A percentile compares a stretch with the other conserved stretches of the same genome.
Conservation (phyloP, 2,797 vertebrate genomes). For the Xiphophorus birchmanni region DNA sequence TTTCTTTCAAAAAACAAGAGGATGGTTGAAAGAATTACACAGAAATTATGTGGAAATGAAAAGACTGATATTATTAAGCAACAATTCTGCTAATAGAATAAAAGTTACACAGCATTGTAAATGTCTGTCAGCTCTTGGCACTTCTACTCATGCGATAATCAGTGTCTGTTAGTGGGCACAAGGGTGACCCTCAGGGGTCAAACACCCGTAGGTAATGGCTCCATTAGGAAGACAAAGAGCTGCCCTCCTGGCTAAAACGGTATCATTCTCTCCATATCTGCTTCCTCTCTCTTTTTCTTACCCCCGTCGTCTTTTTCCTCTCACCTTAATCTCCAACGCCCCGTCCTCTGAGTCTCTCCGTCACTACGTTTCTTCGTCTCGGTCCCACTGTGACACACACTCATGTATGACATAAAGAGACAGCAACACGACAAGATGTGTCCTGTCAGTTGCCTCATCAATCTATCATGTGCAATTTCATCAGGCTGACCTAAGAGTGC, state of each 20-base stretch:
- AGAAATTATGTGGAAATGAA: background rate
- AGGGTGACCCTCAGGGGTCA: conserved; percentile 56
- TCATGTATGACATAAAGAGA: conserved; percentile 38
- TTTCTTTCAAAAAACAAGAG: background rate
- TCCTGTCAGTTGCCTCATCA: conserved; percentile 43
- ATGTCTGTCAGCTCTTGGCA: conserved; percentile 55
- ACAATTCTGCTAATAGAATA: conserved; percentile 39
- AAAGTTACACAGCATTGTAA: conserved; percentile 33
- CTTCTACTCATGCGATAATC: conserved; percentile 33
- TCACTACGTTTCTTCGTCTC: conserved; percentile 11
- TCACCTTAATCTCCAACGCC: conserved; percentile 16
- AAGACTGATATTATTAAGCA: conserved; percentile 15
- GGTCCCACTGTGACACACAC: conserved; percentile 11
- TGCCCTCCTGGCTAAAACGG: conserved; percentile 46
- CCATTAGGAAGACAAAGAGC: conserved; percentile 73
- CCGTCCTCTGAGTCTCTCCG: conserved; percentile 3
- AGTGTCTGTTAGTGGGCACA: conserved; percentile 18
- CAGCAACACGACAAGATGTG: conserved; percentile 29
- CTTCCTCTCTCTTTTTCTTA: conserved; percentile 1
- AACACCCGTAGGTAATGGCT: conserved; percentile 66
- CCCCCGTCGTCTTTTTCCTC: background rate
- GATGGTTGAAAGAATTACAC: background rate
- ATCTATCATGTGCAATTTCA: conserved; percentile 63
- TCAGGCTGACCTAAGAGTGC: conserved; percentile 41
- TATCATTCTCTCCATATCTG: conserved; percentile 33